Percentiles rank a stretch among this genome's conserved stretches.
phyloP scores from a whole-genome alignment of 2,888 invertebrate species.

The Cybosia mesomella region DNA sequence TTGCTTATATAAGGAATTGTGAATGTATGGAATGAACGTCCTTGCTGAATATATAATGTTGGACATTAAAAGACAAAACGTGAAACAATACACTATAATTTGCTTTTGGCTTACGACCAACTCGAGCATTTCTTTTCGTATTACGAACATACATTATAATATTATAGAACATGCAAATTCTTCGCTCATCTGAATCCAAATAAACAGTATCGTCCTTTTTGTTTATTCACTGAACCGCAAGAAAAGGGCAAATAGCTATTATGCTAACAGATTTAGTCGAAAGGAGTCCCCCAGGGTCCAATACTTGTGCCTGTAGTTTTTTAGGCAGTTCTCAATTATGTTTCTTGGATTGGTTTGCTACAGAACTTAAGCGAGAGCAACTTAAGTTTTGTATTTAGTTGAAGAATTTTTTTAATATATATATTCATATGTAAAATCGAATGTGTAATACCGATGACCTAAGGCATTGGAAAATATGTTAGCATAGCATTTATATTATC shows the following conservation, averaged over 20 bases:
- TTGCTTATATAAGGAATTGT: not conserved
- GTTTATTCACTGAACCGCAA: conserved; percentile 24
- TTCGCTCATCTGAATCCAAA: not conserved
- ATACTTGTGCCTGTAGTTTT: conserved; percentile 22
- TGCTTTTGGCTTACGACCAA: not conserved
- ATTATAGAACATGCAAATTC: not conserved
- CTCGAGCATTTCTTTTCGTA: not conserved
- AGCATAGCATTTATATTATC: too few species aligned
- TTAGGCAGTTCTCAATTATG: not conserved
- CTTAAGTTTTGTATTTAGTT: not conserved
- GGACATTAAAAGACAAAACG: not conserved
- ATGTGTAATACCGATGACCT: too few species aligned
- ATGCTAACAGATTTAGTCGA: conserved; percentile 32
- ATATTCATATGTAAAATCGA: too few species aligned
- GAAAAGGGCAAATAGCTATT: conserved; percentile 16
- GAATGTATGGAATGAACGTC: not conserved
- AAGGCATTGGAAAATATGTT: too few species aligned
- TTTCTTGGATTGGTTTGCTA: not conserved
- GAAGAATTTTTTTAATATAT: too few species aligned
- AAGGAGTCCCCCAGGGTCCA: conserved; percentile 32
- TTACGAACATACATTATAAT: not conserved
- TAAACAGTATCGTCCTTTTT: conserved; percentile 12
- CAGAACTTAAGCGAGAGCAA: too few species aligned
- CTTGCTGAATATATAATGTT: not conserved
- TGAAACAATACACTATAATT: conserved; percentile 1